phyloP scores from a whole-genome alignment of 2,888 invertebrate species.

The Drosophila silvestris region DNA sequence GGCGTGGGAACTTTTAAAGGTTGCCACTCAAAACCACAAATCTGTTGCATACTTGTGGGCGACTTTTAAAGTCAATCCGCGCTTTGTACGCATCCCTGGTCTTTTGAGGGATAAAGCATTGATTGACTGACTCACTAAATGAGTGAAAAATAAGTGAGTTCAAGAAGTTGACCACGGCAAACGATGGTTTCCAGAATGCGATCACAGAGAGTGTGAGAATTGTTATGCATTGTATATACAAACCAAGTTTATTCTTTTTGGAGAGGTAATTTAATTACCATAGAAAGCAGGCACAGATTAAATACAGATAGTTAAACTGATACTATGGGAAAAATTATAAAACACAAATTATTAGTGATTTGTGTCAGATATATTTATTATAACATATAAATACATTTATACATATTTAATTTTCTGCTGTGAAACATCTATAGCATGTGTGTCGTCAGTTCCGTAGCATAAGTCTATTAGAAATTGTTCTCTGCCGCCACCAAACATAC shows the following conservation, averaged over 20 bases:
- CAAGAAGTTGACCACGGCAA: slow-evolving; percentile 11
- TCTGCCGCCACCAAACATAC: not conserved
- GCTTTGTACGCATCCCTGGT: slow-evolving; percentile 39
- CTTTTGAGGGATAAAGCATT: slow-evolving; percentile 32
- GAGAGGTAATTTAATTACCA: not conserved
- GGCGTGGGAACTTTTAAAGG: slow-evolving; percentile 52
- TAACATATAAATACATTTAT: not conserved
- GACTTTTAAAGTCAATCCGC: slow-evolving; percentile 66
- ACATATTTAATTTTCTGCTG: not conserved
- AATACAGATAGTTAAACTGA: not conserved
- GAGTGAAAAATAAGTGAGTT: not conserved
- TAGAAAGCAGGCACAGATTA: not conserved
- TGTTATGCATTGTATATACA: not conserved
- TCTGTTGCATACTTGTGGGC: slow-evolving; percentile 78
- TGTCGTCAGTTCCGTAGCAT: not conserved
- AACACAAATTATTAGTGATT: not conserved
- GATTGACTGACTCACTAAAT: slow-evolving; percentile 57
- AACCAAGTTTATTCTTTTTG: not conserved
- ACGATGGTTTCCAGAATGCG: not conserved
- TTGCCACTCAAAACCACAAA: slow-evolving; percentile 56
- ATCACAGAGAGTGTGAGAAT: not conserved
- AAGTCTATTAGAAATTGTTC: not conserved
- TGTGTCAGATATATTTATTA: not conserved
- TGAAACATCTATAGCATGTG: not conserved
- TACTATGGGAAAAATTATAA: not conserved